Conservation (phyloP, 2,113 vertebrate species). For the Perca fluviatilis region DNA sequence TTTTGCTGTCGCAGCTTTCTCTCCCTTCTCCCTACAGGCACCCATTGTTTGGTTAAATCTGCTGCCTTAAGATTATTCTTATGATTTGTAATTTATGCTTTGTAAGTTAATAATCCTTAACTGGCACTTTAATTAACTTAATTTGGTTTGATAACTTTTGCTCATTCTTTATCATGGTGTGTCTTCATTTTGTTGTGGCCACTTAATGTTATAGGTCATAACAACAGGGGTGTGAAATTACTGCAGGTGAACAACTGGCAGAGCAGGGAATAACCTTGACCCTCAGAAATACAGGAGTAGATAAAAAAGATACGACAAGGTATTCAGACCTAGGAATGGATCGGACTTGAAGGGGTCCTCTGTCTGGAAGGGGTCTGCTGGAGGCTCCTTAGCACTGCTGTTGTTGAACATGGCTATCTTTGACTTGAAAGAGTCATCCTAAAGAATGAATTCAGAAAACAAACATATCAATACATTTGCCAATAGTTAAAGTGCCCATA, state of each 20-base stretch:
- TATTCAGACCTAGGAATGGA: conserved; percentile 88
- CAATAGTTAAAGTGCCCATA: not conserved
- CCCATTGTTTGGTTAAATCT: too few species aligned
- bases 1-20: too few species aligned
- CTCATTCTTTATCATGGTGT: too few species aligned
- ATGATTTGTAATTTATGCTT: too few species aligned
- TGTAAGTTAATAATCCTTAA: too few species aligned
- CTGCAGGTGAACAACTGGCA: not conserved
- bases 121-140: too few species aligned
- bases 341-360: conserved; percentile 96
- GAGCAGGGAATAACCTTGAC: not conserved
- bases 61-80: too few species aligned
- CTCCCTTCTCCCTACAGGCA: too few species aligned
- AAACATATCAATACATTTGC: not conserved
- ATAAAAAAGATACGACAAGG: conserved; percentile 75
- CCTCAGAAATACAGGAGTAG: conserved; percentile 15
- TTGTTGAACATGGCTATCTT: conserved; percentile 91
- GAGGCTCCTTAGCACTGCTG: conserved; percentile 82
- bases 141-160: too few species aligned
- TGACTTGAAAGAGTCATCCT: conserved; percentile 93
- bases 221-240: not conserved
- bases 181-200: too few species aligned
- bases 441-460: conserved; percentile 15
- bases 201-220: too few species aligned
- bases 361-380: conserved; percentile 92